phyloP scores from a whole-genome alignment of 2,113 vertebrate species.

The Cinclus cinclus region DNA sequence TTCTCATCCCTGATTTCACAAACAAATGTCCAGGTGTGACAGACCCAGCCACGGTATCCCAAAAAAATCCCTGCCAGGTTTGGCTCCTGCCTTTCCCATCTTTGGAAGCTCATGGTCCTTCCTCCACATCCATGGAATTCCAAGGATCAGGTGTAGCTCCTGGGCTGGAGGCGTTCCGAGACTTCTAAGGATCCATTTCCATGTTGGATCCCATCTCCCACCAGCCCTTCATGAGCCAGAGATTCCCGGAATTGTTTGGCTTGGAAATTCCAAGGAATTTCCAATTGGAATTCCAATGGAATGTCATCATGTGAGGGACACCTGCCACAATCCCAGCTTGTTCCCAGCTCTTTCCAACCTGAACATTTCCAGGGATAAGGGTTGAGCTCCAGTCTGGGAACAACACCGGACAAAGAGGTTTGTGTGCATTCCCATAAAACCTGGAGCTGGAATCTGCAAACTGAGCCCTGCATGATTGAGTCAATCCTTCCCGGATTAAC shows the following conservation, averaged over 20 bases:
- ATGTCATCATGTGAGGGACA: neutral
- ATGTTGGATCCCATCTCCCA: neutral
- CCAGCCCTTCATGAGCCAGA: neutral
- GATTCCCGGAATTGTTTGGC: no score
- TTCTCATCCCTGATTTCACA: neutral
- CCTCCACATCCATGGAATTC: neutral
- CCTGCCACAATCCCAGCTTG: neutral
- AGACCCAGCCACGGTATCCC: no score
- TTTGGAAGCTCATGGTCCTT: no score
- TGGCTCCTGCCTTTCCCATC: neutral
- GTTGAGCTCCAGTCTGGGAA: neutral
- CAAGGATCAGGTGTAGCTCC: neutral
- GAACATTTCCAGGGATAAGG: neutral
- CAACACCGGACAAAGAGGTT: fast-evolving
- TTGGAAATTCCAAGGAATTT: neutral
- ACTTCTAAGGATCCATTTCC: neutral
- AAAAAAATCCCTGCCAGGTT: neutral
- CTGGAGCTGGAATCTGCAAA: neutral
- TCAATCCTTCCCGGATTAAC: neutral
- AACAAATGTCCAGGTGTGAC: neutral
- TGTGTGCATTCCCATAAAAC: neutral
- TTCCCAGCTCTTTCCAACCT: neutral
- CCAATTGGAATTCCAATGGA: no score
- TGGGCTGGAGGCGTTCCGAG: neutral
- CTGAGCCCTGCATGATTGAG: neutral